Base-by-base conservation (phyloP, 2,113 vertebrate species). In the Gavialis gangeticus region DNA sequence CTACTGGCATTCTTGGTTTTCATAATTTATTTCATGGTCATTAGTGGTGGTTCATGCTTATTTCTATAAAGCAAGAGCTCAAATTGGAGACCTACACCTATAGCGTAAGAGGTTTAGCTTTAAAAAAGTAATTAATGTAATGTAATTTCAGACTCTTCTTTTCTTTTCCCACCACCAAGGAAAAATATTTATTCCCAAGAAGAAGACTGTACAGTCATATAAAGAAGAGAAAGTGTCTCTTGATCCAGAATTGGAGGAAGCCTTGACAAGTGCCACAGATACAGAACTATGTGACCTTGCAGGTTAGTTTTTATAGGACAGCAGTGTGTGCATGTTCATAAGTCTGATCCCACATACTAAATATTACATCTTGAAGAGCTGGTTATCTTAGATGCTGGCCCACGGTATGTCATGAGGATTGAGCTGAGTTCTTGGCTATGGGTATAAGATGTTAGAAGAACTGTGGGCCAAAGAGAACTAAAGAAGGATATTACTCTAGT, bases 161-260 rank as follows among this genome's bases (percentile, higher is more conserved):
- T 97, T 96, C 88, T 14, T 96, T 96, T 94, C 59, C 18, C 86
- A 28, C 73, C 81, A 93, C 28, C 69, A 99, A 99, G 99, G 90
- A 99, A 46, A 99, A 98, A 97, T 95, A 90, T 99, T 99, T 94
- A 97, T 99, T 75, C 99, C 99, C 4, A 99, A 99, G 95, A 98
- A 99, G 94, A 99, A 98, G 79, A 98, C 99, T 81, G 92, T 98
- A 4, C 98, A 99, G 86, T 93, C 97, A 22, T 97, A 92, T 2
- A 81, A 98, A 63, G 99, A 99, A 94, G 99, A 99, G 87, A 98
- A 98, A 88, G 98, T 99, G 10, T 98, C 98, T 91, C 99, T 99
- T 5, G 99, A 99, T 97, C 99, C 99, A 46, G 99, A 99, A 87
- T 96, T 99, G 94, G 99, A 99, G 97, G 99, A 99, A 97, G 99